Base-by-base conservation (phyloP, 2,113 vertebrate species). In the Odontophorus gujanensis region DNA sequence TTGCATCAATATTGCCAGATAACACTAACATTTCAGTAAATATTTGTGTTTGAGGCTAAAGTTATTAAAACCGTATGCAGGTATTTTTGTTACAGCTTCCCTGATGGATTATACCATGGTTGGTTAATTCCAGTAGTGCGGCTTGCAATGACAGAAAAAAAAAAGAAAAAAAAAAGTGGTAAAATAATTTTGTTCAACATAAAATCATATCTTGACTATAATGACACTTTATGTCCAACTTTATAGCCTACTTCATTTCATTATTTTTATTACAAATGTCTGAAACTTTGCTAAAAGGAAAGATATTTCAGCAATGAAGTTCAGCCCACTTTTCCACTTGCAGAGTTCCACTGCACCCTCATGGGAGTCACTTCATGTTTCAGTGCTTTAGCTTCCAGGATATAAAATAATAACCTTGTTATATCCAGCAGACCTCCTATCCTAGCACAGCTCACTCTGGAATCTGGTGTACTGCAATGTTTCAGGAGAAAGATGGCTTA, bases 21-120 rank as follows among this genome's bases (percentile, higher is more conserved):
- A 81, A 78, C 26, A 45, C 26, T 40, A 32, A 69, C 63, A 83
- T 78, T 81, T 81, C 66, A 83, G 87, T 86, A 86, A 93, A 84
- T 88, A 84, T 84, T 91, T 71, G 47, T 51, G 38, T 79, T 95
- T 75, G 1, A 7, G 61, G 45, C 12, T 71, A 59, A 55, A 74
- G 28, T 74, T 78, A 75, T 78, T 73, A 72, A 87, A 85, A 28
- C 5, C 42, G 59, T 55, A 32, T 38, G 50, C 10, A 83, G 36
- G 32, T 77, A 15, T 59, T 63, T 83, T 85, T 83, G 42, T 57
- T 77, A 28, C 22, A 81, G 68, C 30, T 71, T 94, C 72, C 78
- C 85, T 81, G 30, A 75, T 40, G 65, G 26, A 45, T 81, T 77
- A 40, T 48, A 34, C 17, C 19, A 16, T 21, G 76, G 19, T 36